Percentiles rank a stretch among this genome's conserved stretches.
phyloP scores from a whole-genome alignment of 1,140 invertebrate species.

The Drosophila pandora region DNA sequence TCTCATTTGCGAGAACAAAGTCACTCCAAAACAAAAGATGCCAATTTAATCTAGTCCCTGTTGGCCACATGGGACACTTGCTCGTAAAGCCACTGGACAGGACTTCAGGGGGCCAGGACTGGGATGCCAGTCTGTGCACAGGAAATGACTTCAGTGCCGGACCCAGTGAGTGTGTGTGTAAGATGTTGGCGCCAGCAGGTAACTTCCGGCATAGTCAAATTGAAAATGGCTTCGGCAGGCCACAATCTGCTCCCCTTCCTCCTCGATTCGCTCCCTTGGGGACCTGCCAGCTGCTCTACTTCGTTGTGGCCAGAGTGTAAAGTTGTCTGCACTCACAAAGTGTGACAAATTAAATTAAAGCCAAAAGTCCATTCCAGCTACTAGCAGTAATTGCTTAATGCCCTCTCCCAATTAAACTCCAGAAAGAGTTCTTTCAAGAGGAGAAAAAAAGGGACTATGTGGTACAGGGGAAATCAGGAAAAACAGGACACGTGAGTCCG shows the following conservation, averaged over 20 bases:
- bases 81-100: conserved; percentile 68
- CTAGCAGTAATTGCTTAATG: conserved; percentile 80
- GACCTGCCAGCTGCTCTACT: conserved; percentile 65
- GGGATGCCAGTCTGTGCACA: conserved; percentile 43
- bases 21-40: conserved; percentile 82
- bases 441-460: not conserved
- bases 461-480: not conserved
- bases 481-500: conserved; percentile 55
- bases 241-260: conserved; percentile 11
- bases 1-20: conserved; percentile 79
- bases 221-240: conserved; percentile 64
- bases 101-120: conserved; percentile 1
- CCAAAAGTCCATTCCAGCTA: conserved; percentile 64
- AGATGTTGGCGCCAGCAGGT: conserved; percentile 76
- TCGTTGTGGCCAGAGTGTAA: conserved; percentile 78
- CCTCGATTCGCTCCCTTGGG: conserved; percentile 13
- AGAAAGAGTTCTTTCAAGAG: conserved; percentile 9
- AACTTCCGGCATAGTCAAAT: conserved; percentile 82
- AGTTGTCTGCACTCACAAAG: conserved; percentile 77
- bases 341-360: conserved; percentile 84
- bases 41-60: conserved; percentile 83
- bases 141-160: conserved; percentile 78
- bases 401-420: conserved; percentile 61
- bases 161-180: conserved; percentile 26
- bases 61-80: conserved; percentile 80